Conservation (phyloP, 2,797 vertebrate species). For the Semaprochilodus insignis region DNA sequence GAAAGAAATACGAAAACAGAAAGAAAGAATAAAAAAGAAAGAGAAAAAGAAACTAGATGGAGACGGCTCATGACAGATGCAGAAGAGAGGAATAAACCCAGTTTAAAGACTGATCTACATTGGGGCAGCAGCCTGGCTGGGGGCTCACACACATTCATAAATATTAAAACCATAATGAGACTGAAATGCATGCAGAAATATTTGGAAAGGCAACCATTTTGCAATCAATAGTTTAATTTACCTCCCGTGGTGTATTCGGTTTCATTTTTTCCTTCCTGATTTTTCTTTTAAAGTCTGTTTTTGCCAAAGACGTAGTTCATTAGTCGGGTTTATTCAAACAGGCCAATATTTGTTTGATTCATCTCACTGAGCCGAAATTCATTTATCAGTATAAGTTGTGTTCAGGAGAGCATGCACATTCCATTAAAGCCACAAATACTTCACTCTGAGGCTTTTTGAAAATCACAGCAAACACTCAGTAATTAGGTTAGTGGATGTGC, state of each 20-base stretch:
- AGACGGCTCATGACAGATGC: background rate
- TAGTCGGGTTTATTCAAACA: constrained; percentile 7
- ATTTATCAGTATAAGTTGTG: background rate
- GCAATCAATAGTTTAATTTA: constrained; percentile 11
- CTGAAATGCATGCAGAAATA: constrained; percentile 11
- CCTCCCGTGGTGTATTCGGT: background rate
- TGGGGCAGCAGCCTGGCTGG: background rate
- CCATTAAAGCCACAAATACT: background rate
- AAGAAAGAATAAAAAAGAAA: background rate
- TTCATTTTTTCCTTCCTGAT: background rate
- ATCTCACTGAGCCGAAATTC: background rate
- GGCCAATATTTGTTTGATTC: background rate
- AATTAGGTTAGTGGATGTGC: background rate
- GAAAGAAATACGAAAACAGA: background rate
- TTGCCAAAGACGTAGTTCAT: background rate
- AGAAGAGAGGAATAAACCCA: background rate
- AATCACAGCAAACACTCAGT: background rate
- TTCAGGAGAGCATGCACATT: background rate
- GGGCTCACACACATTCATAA: background rate
- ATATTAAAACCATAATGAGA: constrained; percentile 10
- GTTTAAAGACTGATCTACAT: background rate
- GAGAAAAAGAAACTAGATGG: background rate
- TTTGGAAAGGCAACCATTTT: background rate
- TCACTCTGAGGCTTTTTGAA: background rate
- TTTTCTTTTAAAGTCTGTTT: background rate